Conservation (phyloP, 2,797 vertebrate genomes). For the Scolopax bukidnonensis region DNA sequence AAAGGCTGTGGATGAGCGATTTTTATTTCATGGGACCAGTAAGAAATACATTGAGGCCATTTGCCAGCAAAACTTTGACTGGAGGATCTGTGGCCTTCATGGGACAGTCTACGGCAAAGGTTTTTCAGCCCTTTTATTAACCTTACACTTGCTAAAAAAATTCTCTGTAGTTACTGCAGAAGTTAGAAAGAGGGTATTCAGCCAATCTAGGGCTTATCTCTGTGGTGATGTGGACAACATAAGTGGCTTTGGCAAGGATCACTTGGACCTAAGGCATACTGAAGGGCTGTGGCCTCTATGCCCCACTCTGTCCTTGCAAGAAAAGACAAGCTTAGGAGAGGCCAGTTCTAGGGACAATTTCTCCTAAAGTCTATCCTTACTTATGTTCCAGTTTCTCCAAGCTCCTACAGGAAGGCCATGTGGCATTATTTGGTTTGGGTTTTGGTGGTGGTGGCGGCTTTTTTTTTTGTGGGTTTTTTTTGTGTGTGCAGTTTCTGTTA, state of each 20-base stretch:
- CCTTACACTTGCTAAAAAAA: neutral
- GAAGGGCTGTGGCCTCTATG: neutral
- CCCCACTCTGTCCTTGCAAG: neutral
- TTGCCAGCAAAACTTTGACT: conserved; percentile 91
- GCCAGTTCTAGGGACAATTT: neutral
- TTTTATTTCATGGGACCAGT: conserved; percentile 90
- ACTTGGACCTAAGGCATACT: neutral
- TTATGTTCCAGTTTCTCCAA: neutral
- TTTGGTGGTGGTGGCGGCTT: too few species aligned
- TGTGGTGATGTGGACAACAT: neutral
- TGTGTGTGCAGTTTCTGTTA: too few species aligned
- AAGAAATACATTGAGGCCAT: conserved; percentile 79
- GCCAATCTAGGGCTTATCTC: neutral
- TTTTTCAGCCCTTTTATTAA: conserved; percentile 54
- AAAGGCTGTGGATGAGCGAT: conserved; percentile 74
- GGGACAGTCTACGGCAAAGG: conserved; percentile 91
- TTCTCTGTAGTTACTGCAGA: neutral
- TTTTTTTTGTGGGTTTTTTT: too few species aligned
- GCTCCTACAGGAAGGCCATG: neutral
- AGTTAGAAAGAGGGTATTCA: neutral
- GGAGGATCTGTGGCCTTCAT: conserved; percentile 89
- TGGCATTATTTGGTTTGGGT: neutral
- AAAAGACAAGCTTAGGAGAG: neutral
- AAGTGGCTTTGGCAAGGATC: neutral
- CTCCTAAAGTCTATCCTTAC: neutral